Base-by-base conservation (phyloP, 92 coral and sea anemone species). In the Porites cylindrica region DNA sequence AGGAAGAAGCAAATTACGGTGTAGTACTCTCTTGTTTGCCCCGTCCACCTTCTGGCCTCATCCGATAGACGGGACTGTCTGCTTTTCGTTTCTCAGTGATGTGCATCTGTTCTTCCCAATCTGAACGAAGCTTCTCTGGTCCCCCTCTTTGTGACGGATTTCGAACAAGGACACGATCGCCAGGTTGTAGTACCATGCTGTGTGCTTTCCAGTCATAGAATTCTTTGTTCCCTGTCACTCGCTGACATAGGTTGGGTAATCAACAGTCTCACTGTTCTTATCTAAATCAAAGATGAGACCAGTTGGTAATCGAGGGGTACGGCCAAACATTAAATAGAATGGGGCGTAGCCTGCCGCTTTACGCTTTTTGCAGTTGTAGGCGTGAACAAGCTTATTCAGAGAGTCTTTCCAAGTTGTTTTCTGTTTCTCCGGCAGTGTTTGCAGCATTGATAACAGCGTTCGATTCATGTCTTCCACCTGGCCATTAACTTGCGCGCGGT, bases 401-500 rank as follows among this genome's bases (percentile, higher is more conserved):
- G 70, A 70, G 76, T 92, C 94, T 74, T 86, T 90, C 89, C 92
- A 93, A 26, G 77, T 76, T 16, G 72, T 13, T 78, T 91, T 91
- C 75, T 82, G 52, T 66, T 83, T 32, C 80, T 90, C 93, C 18
- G 94, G 91, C 47, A 93, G 82, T 47, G 90, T 82, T 8, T 88
- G 56, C n/a, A 90, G 74, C 95, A 92, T 92, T 9, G 84, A 82
- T 32, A 92, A 90, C 20, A 92, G 82, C 24, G 93, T 92, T 6
- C 70, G 80, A 75, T 92, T 90, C 54, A 92, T 79, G 26, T 93
- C 76, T 58, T 92, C 93, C 21, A 82, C 91, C 70, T 90, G 67
- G 43, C 93, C 93, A 77, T 85, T 92, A 16, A 85, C 93, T 81
- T 92, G 85, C 6, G 93, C 93, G 72, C 90, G 93, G 86, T 90